Evolutionary conservation across 2,888 invertebrate species (phyloP).

Genomic region (Catocala sponsa): DNA sequence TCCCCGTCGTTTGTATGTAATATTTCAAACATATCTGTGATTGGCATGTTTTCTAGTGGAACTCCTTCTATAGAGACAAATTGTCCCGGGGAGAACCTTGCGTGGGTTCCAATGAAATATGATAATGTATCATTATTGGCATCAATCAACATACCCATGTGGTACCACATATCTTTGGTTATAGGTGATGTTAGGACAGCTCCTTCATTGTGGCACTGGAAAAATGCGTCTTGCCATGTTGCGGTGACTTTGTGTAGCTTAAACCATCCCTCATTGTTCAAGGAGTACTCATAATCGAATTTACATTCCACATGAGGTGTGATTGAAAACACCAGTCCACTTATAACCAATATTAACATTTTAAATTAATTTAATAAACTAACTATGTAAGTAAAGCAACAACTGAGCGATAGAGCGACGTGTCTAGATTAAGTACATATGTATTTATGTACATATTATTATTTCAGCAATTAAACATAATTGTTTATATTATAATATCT

Average conservation of each 20-base stretch:
- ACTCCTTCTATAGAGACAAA: constrained; percentile 7
- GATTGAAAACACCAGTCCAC: background rate
- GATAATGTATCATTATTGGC: background rate
- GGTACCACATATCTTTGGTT: background rate
- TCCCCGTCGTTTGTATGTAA: background rate
- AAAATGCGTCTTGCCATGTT: background rate
- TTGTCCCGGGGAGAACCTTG: constrained; percentile 1
- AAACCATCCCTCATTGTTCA: background rate
- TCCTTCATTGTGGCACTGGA: background rate
- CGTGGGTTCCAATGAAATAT: constrained; percentile 2
- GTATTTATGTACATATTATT: too few species aligned
- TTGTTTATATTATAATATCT: too few species aligned
- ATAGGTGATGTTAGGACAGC: background rate
- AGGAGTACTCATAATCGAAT: constrained; percentile 1
- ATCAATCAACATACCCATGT: background rate
- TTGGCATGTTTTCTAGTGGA: background rate
- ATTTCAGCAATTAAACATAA: too few species aligned
- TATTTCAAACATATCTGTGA: background rate
- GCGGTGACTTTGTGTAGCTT: constrained; percentile 2
- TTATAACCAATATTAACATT: background rate
- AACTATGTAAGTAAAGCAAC: too few species aligned
- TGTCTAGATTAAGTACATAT: too few species aligned
- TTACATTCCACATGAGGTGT: background rate
- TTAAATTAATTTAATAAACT: background rate
- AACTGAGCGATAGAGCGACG: too few species aligned